A percentile compares a stretch with the other conserved stretches of the same genome.
Evolutionary conservation across 2,888 invertebrate genomes (phyloP).

Genomic region (Drosophila borborema): DNA sequence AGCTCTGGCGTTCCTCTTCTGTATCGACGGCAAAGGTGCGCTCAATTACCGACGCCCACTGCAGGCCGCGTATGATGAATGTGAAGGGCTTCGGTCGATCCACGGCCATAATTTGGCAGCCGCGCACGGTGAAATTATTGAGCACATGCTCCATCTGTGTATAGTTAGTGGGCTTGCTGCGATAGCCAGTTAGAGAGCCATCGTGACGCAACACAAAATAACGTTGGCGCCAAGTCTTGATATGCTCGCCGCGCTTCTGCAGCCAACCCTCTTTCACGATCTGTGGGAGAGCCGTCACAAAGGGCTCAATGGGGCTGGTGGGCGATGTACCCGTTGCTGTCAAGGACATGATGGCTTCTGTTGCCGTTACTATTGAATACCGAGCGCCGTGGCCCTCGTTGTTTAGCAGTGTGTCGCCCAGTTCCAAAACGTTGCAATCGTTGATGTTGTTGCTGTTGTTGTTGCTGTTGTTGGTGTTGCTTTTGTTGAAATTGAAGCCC

Average conservation of each 20-base stretch:
- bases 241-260: slow-evolving; percentile 98
- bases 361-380: slow-evolving; percentile 33
- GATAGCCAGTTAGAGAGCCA: slow-evolving; percentile 97
- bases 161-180: slow-evolving; percentile 93
- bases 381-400: slow-evolving; percentile 14
- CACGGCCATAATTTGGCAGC: slow-evolving; percentile 98
- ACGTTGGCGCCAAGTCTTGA: slow-evolving; percentile 98
- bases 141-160: slow-evolving; percentile 92
- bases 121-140: slow-evolving; percentile 99
- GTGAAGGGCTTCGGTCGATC: slow-evolving; percentile 98
- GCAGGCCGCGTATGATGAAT: slow-evolving; percentile 98
- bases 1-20: slow-evolving; percentile 86
- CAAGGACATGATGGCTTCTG: slow-evolving; percentile 64
- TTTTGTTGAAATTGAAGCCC: slow-evolving; percentile 25
- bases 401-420: slow-evolving; percentile 20
- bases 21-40: slow-evolving; percentile 98
- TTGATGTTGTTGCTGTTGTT: slow-evolving; percentile 12
- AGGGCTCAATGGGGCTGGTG: slow-evolving; percentile 42
- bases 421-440: slow-evolving; percentile 8
- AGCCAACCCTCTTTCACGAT: slow-evolving; percentile 98
- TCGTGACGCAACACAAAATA: slow-evolving; percentile 98
- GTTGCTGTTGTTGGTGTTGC: slow-evolving; percentile 14
- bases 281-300: slow-evolving; percentile 68
- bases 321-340: slow-evolving; percentile 52
- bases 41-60: slow-evolving; percentile 99